A percentile compares a stretch with the other conserved stretches of the same genome.
Conservation (phyloP, 2,113 vertebrate species). For the Camelus dromedarius region DNA sequence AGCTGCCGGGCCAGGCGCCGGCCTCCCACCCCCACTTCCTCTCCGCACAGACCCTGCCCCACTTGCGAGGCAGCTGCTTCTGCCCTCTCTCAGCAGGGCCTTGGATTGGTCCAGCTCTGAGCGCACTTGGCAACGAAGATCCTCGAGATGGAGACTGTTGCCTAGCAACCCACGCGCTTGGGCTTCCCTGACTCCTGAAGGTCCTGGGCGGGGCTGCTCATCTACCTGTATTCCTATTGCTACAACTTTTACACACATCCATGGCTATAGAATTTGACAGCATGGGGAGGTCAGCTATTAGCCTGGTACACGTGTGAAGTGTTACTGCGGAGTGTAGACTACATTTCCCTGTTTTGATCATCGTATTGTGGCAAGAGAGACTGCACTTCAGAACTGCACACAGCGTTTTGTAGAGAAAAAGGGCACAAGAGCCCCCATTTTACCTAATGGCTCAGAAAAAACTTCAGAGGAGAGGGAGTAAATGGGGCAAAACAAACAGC, state of each 20-base stretch:
- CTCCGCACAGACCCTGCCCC: background rate
- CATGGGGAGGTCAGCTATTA: background rate
- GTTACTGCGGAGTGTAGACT: background rate
- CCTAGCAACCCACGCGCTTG: background rate
- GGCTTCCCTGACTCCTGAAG: background rate
- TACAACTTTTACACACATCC: background rate
- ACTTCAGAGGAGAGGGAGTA: background rate
- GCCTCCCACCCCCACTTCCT: background rate
- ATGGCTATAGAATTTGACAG: background rate
- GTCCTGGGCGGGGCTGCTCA: background rate
- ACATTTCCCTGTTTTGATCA: background rate
- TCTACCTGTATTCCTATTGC: background rate
- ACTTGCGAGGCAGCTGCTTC: background rate
- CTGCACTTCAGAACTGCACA: background rate
- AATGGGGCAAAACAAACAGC: background rate
- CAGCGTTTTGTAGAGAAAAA: background rate
- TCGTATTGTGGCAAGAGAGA: background rate
- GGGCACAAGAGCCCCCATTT: too few species aligned
- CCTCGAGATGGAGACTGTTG: background rate
- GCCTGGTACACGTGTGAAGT: background rate
- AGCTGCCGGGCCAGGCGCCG: background rate
- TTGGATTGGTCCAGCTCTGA: background rate
- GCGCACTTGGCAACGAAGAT: background rate
- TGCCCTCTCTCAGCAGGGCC: background rate
- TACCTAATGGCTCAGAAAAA: background rate